A percentile compares a stretch with the other conserved stretches of the same genome.
phyloP scores from a whole-genome alignment of 1,140 invertebrate genomes.

The Druon quercuslanigerum region DNA sequence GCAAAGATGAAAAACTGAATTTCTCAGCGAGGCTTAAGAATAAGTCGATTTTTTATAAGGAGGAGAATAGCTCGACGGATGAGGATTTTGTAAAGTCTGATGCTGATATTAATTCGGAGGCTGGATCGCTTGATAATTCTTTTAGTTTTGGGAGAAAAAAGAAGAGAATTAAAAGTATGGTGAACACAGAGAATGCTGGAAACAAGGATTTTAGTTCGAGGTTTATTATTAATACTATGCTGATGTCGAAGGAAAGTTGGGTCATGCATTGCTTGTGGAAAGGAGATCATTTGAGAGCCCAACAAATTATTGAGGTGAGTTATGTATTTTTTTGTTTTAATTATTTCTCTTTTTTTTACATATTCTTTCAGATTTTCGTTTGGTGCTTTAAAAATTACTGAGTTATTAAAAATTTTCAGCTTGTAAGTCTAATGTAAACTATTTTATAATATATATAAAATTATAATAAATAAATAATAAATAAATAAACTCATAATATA shows the following conservation, averaged over 20 bases:
- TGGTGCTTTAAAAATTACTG: too few species aligned
- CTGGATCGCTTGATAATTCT: conserved; percentile 45
- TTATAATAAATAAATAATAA: too few species aligned
- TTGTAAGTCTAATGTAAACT: too few species aligned
- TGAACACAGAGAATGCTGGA: conserved; percentile 25
- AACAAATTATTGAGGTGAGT: conserved; percentile 64
- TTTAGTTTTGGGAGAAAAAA: conserved; percentile 43
- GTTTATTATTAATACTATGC: conserved; percentile 64
- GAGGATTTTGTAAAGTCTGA: conserved; percentile 58
- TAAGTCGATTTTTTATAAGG: conserved; percentile 57
- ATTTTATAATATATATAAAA: too few species aligned
- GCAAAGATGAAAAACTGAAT: conserved; percentile 42
- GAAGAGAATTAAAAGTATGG: conserved; percentile 46
- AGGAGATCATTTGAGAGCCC: conserved; percentile 60
- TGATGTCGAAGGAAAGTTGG: conserved; percentile 63
- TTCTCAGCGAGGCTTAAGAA: conserved; percentile 41
- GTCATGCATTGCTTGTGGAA: conserved; percentile 67
- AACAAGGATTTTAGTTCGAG: conserved; percentile 41
- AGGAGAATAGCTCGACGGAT: conserved; percentile 51
- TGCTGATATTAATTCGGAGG: conserved; percentile 57
- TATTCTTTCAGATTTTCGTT: too few species aligned
- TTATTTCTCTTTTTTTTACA: too few species aligned
- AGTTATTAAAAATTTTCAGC: too few species aligned
- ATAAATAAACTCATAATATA: too few species aligned
- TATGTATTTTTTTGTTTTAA: too few species aligned